phyloP scores from a whole-genome alignment of 2,888 invertebrate genomes.

The Lasioglossum malachurum region DNA sequence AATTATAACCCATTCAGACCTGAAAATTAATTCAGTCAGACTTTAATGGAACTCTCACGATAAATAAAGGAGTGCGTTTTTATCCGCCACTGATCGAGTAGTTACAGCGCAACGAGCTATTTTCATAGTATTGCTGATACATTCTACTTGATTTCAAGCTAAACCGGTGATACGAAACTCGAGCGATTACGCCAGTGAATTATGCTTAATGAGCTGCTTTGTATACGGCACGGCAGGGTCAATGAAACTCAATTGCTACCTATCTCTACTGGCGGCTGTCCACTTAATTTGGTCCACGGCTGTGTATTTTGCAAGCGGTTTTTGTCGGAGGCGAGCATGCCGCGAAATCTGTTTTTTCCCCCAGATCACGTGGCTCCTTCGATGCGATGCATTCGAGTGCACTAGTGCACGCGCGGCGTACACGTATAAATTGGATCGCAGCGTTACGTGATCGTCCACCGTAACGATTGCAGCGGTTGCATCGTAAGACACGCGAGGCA shows the following conservation, averaged over 20 bases:
- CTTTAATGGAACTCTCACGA: background rate
- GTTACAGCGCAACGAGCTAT: background rate
- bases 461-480: constrained; percentile 50
- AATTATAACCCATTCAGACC: background rate
- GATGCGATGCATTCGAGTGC: background rate
- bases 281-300: background rate
- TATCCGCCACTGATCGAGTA: background rate
- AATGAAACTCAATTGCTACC: background rate
- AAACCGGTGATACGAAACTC: background rate
- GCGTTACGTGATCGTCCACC: constrained; percentile 62
- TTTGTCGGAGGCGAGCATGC: background rate
- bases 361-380: background rate
- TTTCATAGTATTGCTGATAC: background rate
- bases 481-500: constrained; percentile 59
- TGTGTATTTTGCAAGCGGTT: background rate
- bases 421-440: constrained; percentile 54
- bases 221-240: background rate
- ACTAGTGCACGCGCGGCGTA: background rate
- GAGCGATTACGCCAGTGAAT: background rate
- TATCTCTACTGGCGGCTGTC: background rate
- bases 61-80: background rate
- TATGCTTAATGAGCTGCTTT: background rate
- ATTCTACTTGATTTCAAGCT: background rate
- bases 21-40: background rate
- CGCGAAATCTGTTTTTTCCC: background rate